Evolutionary conservation across 2,113 vertebrate species (phyloP).

Genomic region (Ellobius talpinus): DNA sequence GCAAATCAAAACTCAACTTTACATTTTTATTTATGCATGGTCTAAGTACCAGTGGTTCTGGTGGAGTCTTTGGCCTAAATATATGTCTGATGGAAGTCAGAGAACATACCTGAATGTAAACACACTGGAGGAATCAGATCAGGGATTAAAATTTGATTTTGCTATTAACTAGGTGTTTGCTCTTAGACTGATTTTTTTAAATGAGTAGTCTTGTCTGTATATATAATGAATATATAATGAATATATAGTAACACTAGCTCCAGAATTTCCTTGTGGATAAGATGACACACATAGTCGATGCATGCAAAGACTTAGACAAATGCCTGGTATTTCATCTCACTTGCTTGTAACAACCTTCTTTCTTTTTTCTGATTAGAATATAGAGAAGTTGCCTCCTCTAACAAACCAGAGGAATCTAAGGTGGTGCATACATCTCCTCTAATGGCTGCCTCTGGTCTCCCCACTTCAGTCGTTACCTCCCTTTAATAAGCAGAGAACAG

Average conservation of each 20-base stretch:
- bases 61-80: background rate
- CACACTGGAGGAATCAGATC: background rate
- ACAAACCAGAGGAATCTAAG: background rate
- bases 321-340: background rate
- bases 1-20: background rate
- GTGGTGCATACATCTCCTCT: background rate
- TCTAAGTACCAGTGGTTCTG: background rate
- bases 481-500: constrained; percentile 18
- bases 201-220: background rate
- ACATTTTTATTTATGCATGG: background rate
- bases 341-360: background rate
- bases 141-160: constrained; percentile 46
- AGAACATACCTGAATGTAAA: background rate
- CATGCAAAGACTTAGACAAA: constrained; percentile 11
- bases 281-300: background rate
- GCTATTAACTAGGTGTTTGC: constrained; percentile 22
- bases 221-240: background rate
- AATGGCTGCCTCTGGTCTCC: background rate
- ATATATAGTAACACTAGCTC: background rate
- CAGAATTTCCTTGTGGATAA: background rate
- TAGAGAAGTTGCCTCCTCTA: background rate
- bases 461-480: background rate
- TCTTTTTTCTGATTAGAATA: background rate
- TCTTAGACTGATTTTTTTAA: background rate
- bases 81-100: background rate